Evolutionary conservation across 2,888 invertebrate genomes (phyloP), one percentile per base, ranked within the genome.

Genomic region (Cantharis rufa): DNA sequence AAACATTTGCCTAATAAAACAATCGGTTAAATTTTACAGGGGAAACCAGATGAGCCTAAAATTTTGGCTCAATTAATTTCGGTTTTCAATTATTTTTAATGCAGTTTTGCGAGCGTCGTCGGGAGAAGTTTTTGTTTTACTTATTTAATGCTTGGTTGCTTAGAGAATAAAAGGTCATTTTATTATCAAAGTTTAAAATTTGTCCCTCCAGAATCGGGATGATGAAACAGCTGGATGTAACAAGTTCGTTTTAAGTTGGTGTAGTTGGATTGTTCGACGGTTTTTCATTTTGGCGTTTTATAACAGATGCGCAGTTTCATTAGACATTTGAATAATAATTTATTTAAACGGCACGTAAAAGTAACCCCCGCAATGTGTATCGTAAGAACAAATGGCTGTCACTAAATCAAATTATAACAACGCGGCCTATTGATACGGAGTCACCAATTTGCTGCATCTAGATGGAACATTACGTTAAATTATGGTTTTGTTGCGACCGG

Each of bases 391-490:
- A 75, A 77, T 63, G 71, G 74, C 69, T 70, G 32, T 64, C 61
- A 69, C 80, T 82, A 82, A 82, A 82, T 82, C 81, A 81, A 80
- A 79, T 81, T 81, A 80, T 81, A 81, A 80, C 81, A 80, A 80
- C 80, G 77, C 76, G 15, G 75, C 70, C 79, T 79, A 74, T 81
- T 79, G 81, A 79, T 81, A 79, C 80, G 24, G 24, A 76, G 81
- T 80, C 81, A 79, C 81, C 81, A 81, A 83, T 83, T 82, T 82
- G 82, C 79, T 78, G 76, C 81, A 80, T 79, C 79, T 78, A 76
- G 70, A 78, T 13, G 28, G 69, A 77, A 73, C 78, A 80, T 82
- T 83, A 82, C 81, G 81, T 81, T 81, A 79, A 82, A 82, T 82
- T 82, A 83, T 81, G 80, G 77, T 79, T 77, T 74, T 75, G 74